Conservation (phyloP, 2,888 invertebrate genomes). For the Lasioglossum villosulum region DNA sequence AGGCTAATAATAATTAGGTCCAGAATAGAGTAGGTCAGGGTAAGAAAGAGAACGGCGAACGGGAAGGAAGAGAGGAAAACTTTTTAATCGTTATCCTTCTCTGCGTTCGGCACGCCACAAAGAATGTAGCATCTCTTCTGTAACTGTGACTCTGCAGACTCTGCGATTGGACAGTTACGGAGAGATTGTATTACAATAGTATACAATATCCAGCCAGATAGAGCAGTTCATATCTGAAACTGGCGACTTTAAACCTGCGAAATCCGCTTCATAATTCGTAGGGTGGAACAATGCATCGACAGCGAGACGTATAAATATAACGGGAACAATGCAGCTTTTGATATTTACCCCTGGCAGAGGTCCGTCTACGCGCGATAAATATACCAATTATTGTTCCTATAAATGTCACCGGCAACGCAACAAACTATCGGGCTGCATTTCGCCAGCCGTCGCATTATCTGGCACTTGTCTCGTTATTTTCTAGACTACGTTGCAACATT, state of each 20-base stretch:
- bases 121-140: too few relatives aligned
- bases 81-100: too few relatives aligned
- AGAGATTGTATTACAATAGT: not conserved
- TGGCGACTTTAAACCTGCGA: not conserved
- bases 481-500: slow-evolving; percentile 53
- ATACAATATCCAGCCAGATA: not conserved
- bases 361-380: slow-evolving; percentile 37
- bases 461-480: slow-evolving; percentile 62
- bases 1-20: too few relatives aligned
- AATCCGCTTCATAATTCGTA: not conserved
- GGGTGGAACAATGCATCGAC: slow-evolving; percentile 27
- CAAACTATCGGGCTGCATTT: slow-evolving; percentile 38
- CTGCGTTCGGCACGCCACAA: too few relatives aligned
- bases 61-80: too few relatives aligned
- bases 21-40: too few relatives aligned
- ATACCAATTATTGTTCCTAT: slow-evolving; percentile 61
- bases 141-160: too few relatives aligned
- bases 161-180: too few relatives aligned
- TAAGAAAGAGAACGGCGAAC: too few relatives aligned
- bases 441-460: slow-evolving; percentile 43
- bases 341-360: slow-evolving; percentile 34
- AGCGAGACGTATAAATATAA: slow-evolving; percentile 32
- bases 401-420: slow-evolving; percentile 60
- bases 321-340: slow-evolving; percentile 33
- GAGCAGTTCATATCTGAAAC: not conserved